phyloP scores from a whole-genome alignment of 1,140 invertebrate species.

The Samia ricini region DNA sequence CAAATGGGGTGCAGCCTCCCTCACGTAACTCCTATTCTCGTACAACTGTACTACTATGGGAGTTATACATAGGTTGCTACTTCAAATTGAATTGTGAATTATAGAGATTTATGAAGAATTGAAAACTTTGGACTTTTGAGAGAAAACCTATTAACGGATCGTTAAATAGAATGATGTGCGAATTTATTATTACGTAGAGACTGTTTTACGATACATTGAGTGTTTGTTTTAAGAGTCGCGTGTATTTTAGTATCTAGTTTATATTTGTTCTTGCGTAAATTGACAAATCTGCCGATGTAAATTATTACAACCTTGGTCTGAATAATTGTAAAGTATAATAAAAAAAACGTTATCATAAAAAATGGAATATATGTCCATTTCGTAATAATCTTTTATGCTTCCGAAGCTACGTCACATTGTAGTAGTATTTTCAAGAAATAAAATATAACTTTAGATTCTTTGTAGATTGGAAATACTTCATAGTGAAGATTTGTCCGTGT shows the following conservation, averaged over 20 bases:
- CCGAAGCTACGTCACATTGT: background rate
- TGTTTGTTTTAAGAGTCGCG: constrained; percentile 8
- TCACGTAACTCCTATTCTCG: no score
- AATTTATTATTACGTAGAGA: constrained; percentile 9
- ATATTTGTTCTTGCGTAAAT: background rate
- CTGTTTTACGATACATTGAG: constrained; percentile 10
- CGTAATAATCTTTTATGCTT: background rate
- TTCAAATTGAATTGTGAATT: background rate
- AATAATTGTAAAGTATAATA: background rate
- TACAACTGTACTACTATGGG: no score
- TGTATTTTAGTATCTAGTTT: constrained; percentile 8
- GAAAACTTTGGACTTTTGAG: background rate
- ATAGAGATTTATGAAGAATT: background rate
- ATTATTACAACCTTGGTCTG: background rate
- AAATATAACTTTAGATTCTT: no score
- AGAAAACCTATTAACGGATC: constrained; percentile 10
- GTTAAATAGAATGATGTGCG: constrained; percentile 11
- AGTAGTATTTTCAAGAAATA: no score
- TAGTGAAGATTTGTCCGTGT: no score
- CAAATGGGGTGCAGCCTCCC: no score
- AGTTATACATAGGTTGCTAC: background rate
- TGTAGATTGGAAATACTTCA: no score
- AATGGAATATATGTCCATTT: background rate
- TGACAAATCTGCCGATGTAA: background rate
- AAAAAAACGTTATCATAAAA: background rate